These are phyloP conservation scores for Tachyglossus aculeatus DNA, from an alignment of 2,797 vertebrate species.

Conservation along the genomic window DNA sequence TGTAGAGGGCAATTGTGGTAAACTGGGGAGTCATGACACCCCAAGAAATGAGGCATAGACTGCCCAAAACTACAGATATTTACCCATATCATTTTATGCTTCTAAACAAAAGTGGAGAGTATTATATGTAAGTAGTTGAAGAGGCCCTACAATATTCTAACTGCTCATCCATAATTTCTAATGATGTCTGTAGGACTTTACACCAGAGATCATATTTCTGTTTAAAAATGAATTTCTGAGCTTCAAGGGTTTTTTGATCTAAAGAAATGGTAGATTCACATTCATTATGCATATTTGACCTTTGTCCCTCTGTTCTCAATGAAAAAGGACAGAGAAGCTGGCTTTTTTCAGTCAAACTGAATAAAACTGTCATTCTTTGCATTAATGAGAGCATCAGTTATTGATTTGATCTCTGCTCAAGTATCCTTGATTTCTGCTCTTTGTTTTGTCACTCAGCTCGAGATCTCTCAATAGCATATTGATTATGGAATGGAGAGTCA, in stretches of 20 bases:
- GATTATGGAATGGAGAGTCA: constrained; percentile 52
- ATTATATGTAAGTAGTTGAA: constrained; percentile 25
- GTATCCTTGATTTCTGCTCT: constrained; percentile 47
- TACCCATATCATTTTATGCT: constrained; percentile 9
- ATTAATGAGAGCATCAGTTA: constrained; percentile 65
- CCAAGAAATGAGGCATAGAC: too few species aligned
- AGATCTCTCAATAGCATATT: constrained; percentile 60
- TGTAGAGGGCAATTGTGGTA: too few species aligned
- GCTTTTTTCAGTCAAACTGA: constrained; percentile 62
- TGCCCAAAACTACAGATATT: too few species aligned
- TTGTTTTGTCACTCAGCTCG: constrained; percentile 44
- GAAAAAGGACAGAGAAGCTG: constrained; percentile 22
- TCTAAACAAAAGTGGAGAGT: neutral
- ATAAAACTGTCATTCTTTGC: constrained; percentile 57
- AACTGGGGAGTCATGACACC: too few species aligned
- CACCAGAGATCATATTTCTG: constrained; percentile 41
- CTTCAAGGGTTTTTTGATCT: constrained; percentile 38
- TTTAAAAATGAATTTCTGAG: constrained; percentile 68
- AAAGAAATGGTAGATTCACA: constrained; percentile 54
- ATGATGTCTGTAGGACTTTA: constrained; percentile 40
- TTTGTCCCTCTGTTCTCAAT: constrained; percentile 66
- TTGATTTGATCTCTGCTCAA: constrained; percentile 63
- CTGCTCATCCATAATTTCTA: constrained; percentile 53
- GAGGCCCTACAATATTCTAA: constrained; percentile 30
- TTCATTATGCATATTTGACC: constrained; percentile 68